Evolutionary conservation across 2,797 vertebrate genomes (phyloP), one percentile per base, ranked within the genome.

Genomic region (Amphiprion clarkii): DNA sequence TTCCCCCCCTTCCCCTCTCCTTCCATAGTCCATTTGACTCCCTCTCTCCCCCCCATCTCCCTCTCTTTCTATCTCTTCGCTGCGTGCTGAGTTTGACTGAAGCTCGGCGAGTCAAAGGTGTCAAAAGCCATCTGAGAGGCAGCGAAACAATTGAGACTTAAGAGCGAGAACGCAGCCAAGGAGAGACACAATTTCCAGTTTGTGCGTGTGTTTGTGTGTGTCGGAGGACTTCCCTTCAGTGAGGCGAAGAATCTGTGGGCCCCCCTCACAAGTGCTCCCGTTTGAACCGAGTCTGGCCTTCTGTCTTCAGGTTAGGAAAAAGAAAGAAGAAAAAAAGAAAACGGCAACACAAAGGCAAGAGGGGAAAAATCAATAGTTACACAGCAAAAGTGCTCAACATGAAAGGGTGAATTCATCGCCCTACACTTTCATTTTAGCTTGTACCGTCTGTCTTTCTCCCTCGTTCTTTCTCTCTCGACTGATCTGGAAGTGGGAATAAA

Each of bases 331-430:
- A 69, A 83, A 90, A 89, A 81, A 86, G 74, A 81, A 86, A 83
- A 82, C 66, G 14, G 73, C 85, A 90, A 82, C 85, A 93, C 88
- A 93, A 92, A 92, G 79, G 87, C 83, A 72, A 69, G 81, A 78
- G 76, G 76, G 75, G 67, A 88, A 91, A 94, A 95, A 95, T 96
- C 93, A 94, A 95, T 94, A 94, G 90, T 90, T 90, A 89, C 92
- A 94, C 90, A 92, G 92, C 90, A 92, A 92, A 94, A 92, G 92
- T 93, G 89, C 89, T 93, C 84, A 31, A 94, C 92, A 93, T 91
- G 91, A 94, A 94, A 94, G 92, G 91, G 85, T 93, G 91, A 93
- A 95, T 91, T 93, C 88, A 83, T 87, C 55, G 84, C 87, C 81
- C 81, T 83, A 86, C 87, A 87, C 88, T 92, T 93, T 93, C 90